A percentile compares a stretch with the other conserved stretches of the same genome.
phyloP scores from a whole-genome alignment of 2,113 vertebrate genomes.

The Dromas ardeola region DNA sequence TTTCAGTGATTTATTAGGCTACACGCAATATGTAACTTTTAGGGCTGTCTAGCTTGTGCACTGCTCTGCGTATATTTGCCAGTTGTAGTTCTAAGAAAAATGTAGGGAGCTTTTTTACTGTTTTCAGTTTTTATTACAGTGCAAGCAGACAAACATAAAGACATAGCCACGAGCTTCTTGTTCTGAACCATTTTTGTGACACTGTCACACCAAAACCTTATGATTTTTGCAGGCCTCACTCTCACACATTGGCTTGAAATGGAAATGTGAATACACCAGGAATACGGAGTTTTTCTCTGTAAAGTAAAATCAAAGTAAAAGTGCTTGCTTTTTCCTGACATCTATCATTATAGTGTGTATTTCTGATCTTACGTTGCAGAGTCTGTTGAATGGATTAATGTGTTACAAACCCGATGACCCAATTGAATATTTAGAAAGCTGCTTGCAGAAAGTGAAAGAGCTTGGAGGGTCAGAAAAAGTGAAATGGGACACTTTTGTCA shows the following conservation, averaged over 20 bases:
- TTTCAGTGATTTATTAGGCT: background rate
- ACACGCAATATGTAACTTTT: background rate
- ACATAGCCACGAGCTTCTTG: background rate
- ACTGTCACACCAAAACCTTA: background rate
- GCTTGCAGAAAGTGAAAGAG: slow-evolving; percentile 92
- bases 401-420: slow-evolving; percentile 95
- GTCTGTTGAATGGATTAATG: slow-evolving; percentile 96
- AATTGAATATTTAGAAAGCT: slow-evolving; percentile 93
- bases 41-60: background rate
- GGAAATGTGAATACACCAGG: background rate
- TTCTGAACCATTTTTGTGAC: background rate
- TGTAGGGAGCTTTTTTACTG: background rate
- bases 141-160: background rate
- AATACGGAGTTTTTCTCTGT: background rate
- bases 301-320: background rate
- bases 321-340: background rate
- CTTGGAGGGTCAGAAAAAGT: slow-evolving; percentile 93
- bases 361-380: slow-evolving; percentile 78
- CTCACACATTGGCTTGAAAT: background rate
- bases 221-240: background rate
- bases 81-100: background rate
- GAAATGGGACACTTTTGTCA: slow-evolving; percentile 97
- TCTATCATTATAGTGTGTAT: background rate
- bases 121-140: background rate
- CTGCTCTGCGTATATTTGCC: background rate